Evolutionary conservation across 2,797 vertebrate species (phyloP).

Genomic region (Sebastes taczanowskii): DNA sequence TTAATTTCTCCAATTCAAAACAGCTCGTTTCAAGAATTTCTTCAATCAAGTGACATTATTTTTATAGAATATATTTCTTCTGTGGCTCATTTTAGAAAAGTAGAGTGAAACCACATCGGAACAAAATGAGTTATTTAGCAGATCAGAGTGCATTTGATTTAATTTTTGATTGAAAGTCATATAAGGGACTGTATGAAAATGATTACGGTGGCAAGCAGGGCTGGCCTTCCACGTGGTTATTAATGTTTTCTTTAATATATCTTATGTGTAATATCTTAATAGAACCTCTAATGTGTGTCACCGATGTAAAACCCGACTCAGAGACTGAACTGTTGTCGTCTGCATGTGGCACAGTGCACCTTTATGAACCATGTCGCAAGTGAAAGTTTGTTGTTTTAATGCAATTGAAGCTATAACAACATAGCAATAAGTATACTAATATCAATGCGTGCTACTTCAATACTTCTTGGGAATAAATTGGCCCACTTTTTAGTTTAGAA

Average conservation of each 20-base stretch:
- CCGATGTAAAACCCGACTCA: not conserved
- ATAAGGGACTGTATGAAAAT: not conserved
- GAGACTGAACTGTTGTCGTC: not conserved
- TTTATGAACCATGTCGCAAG: not conserved
- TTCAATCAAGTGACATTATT: conserved; percentile 10
- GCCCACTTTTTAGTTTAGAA: too few species aligned
- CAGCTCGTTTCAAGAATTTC: conserved; percentile 24
- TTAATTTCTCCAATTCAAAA: conserved; percentile 9
- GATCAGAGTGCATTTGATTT: conserved; percentile 1
- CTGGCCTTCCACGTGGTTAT: not conserved
- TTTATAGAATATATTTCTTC: not conserved
- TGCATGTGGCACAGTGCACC: not conserved
- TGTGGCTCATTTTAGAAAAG: not conserved
- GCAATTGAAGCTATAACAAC: not conserved
- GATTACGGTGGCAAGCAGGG: not conserved
- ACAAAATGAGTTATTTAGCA: not conserved
- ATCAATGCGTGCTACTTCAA: too few species aligned
- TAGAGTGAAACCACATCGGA: not conserved
- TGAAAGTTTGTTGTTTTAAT: not conserved
- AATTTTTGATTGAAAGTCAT: not conserved
- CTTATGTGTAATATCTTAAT: not conserved
- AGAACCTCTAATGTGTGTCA: not conserved
- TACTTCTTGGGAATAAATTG: too few species aligned
- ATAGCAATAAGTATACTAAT: too few species aligned
- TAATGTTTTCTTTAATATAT: not conserved